Conservation (phyloP, 2,888 invertebrate species). For the Neoitamus cyanurus region DNA sequence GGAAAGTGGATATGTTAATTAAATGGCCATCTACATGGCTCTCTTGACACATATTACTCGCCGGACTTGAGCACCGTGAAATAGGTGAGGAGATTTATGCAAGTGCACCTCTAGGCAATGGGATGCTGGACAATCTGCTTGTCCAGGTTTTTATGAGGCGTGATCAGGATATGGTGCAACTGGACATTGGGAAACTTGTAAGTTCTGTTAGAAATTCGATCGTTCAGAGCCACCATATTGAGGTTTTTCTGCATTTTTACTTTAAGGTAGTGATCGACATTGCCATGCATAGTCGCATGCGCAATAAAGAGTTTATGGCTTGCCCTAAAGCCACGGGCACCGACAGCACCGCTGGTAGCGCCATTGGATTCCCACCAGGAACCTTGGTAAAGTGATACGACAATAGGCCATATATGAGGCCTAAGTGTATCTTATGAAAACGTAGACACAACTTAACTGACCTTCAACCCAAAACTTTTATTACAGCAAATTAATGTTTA, state of each 20-base stretch:
- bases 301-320: too few relatives aligned
- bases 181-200: not conserved
- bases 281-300: too few relatives aligned
- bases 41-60: slow-evolving; percentile 30
- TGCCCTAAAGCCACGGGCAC: too few relatives aligned
- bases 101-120: not conserved
- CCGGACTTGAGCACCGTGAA: not conserved
- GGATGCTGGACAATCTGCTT: not conserved
- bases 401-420: too few relatives aligned
- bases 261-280: not conserved
- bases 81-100: not conserved
- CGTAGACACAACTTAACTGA: too few relatives aligned
- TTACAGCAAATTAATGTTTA: too few relatives aligned
- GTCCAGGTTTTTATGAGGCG: not conserved
- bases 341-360: too few relatives aligned
- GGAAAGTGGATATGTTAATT: not conserved
- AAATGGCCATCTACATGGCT: not conserved
- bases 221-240: not conserved
- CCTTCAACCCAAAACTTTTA: too few relatives aligned
- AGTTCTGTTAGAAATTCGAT: not conserved
- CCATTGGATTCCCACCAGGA: too few relatives aligned
- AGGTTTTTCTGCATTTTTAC: not conserved
- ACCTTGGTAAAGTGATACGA: too few relatives aligned
- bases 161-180: not conserved
- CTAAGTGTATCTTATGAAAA: too few relatives aligned